Evolutionary conservation across 2,113 vertebrate genomes (phyloP), one percentile per base, ranked within the genome.

Genomic region (Labeo catla): DNA sequence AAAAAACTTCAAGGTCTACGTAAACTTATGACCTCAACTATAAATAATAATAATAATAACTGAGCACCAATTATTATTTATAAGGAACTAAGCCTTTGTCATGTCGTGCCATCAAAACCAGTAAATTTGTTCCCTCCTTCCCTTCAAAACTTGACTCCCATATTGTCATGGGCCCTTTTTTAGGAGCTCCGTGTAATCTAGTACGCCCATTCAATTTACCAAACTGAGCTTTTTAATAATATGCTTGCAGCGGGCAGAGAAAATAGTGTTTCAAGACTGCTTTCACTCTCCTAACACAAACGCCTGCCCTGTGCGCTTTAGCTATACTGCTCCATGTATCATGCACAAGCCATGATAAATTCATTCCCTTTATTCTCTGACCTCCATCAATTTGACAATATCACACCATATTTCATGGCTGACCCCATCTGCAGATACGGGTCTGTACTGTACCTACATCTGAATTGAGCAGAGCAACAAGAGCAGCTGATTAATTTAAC

Each of bases 341-440:
- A 84, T 34, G 65, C 66, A 73, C 59, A 54, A 77, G 43, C 61
- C 66, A 73, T 54, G 39, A 86, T 86, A 54, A 76, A 76, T 82
- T 81, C 68, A 50, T 34, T 59, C 45, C 52, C 78, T 79, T 73
- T 39, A 39, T 80, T 79, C 83, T 52, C 74, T 72, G 61, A 78
- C 80, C 81, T 52, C 19, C n/a, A 57, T 80, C 83, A 61, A 50
- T 84, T 45, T 79, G 50, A 59, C 72, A 65, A 84, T 72, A 61
- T 84, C 82, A 52, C 86, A 73, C 82, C 23, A 70, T 77, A 70
- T 81, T 81, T 73, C 78, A 73, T 61, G 68, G 43, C 39, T 74
- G 77, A 86, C 85, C 85, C 57, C 78, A 61, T 74, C 77, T 73
- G 39, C 66, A 81, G 66, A 80, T 73, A 54, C 15, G 47, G 19